Percentiles rank a stretch among this genome's conserved stretches.
Conservation (phyloP, 2,888 invertebrate species). For the Calameuta pallipes region DNA sequence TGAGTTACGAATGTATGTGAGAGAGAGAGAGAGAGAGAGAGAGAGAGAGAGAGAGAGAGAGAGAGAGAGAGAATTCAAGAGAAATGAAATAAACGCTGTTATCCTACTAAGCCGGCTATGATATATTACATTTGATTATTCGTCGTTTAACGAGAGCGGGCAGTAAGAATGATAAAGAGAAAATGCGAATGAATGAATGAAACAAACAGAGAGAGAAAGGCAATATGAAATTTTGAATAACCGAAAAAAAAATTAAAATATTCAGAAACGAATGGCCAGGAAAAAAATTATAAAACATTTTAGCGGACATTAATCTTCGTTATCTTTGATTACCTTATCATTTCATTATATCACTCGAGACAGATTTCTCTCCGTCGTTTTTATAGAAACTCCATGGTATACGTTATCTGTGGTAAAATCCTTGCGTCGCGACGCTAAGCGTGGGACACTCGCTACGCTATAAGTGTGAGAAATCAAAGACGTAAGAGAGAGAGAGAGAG, state of each 20-base stretch:
- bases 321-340: too few species aligned
- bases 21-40: background rate
- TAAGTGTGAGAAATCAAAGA: conserved; percentile 10
- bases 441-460: background rate
- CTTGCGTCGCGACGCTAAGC: too few species aligned
- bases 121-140: conserved; percentile 49
- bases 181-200: conserved; percentile 6
- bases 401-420: too few species aligned
- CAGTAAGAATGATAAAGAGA: conserved; percentile 2
- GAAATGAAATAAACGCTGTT: conserved; percentile 43
- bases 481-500: conserved; percentile 5
- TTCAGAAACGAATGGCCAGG: too few species aligned
- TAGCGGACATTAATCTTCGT: too few species aligned
- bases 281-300: too few species aligned
- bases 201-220: conserved; percentile 1
- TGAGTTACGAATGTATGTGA: too few species aligned
- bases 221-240: background rate
- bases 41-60: conserved; percentile 7
- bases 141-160: conserved; percentile 38
- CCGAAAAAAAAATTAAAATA: too few species aligned
- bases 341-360: too few species aligned
- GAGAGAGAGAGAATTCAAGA: conserved; percentile 16
- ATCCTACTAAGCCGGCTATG: conserved; percentile 57
- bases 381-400: too few species aligned
- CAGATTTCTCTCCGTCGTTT: too few species aligned